Conservation (phyloP, 2,888 invertebrate species). For the Bibio marci region DNA sequence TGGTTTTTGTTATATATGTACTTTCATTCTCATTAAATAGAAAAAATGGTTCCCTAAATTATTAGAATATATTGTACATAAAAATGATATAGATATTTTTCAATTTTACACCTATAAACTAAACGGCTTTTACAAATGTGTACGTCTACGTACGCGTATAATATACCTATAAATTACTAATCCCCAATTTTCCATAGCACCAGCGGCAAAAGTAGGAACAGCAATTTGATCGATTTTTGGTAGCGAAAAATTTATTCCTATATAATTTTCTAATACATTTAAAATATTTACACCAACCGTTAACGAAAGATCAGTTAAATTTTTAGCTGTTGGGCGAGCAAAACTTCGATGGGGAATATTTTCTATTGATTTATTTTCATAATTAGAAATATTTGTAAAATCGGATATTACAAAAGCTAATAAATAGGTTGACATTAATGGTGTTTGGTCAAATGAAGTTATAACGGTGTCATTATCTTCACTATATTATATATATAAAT, state of each 20-base stretch:
- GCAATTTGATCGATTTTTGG: constrained; percentile 79
- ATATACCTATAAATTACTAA: constrained; percentile 39
- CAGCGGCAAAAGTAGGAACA: constrained; percentile 65
- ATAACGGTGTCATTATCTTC: constrained; percentile 7
- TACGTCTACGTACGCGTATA: too few species aligned
- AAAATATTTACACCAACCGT: constrained; percentile 54
- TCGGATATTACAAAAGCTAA: constrained; percentile 59
- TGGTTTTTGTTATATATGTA: constrained; percentile 18
- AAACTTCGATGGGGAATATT: constrained; percentile 19
- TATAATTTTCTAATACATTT: constrained; percentile 48
- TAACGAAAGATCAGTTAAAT: constrained; percentile 46
- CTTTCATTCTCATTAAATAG: constrained; percentile 19
- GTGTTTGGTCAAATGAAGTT: constrained; percentile 29
- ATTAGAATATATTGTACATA: not conserved
- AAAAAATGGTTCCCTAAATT: constrained; percentile 20
- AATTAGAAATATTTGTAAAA: constrained; percentile 20
- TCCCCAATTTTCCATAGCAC: constrained; percentile 94
- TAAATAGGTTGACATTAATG: constrained; percentile 59
- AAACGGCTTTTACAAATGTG: too few species aligned
- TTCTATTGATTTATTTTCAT: constrained; percentile 6
- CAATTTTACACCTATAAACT: too few species aligned
- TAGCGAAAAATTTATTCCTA: constrained; percentile 53
- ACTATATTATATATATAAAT: too few species aligned
- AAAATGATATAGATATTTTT: not conserved
- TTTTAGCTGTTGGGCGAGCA: constrained; percentile 19